Evolutionary conservation across 2,888 invertebrate species (phyloP).

Genomic region (Lycocerus yunnanus): DNA sequence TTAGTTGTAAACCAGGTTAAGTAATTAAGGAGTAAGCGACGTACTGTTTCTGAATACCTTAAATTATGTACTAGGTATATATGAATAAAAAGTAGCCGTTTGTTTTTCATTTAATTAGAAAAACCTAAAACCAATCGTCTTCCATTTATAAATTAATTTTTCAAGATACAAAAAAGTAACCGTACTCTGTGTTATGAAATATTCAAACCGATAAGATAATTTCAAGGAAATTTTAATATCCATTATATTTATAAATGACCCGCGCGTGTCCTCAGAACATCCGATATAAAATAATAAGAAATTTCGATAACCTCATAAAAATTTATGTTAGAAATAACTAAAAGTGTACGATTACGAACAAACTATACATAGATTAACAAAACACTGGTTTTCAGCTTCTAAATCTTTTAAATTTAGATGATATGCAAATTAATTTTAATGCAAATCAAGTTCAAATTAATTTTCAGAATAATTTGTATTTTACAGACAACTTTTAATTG

Average conservation of each 20-base stretch:
- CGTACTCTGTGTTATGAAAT: background rate
- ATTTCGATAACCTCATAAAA: conserved; percentile 5
- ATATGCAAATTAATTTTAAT: background rate
- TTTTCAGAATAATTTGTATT: background rate
- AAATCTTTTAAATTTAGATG: background rate
- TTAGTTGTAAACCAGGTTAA: background rate
- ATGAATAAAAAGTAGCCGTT: background rate
- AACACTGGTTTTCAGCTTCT: background rate
- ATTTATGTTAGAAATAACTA: background rate
- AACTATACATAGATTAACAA: background rate
- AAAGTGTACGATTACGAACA: background rate
- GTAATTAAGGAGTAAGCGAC: background rate
- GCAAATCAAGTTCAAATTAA: background rate
- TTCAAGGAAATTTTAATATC: background rate
- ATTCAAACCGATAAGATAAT: background rate
- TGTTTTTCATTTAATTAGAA: background rate
- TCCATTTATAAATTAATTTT: background rate
- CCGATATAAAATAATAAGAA: background rate
- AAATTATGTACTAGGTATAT: too few species aligned
- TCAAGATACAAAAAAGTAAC: background rate
- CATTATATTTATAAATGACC: conserved; percentile 10
- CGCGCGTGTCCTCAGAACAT: conserved; percentile 5
- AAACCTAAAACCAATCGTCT: background rate
- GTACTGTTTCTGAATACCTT: background rate
- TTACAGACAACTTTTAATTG: background rate